Evolutionary conservation across 2,888 invertebrate species (phyloP), one percentile per base, ranked within the genome.

Genomic region (Leucophora obtusa): DNA sequence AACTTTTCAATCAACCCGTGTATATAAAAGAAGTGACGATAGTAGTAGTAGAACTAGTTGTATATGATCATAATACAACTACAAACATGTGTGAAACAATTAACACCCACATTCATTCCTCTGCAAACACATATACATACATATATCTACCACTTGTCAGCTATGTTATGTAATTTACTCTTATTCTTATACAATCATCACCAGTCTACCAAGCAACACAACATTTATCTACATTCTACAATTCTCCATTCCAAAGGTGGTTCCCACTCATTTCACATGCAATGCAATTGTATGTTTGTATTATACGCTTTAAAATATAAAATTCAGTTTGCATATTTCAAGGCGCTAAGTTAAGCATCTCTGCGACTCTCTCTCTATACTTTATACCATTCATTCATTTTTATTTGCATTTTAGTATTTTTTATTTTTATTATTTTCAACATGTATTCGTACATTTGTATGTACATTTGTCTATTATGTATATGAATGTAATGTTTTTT

Each of bases 301-400:
- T 28, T 28, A 28, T 47, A 59, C 51, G 56, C 70, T 74, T 43
- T 66, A 59, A 59, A 70, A 77, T 74, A 74, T 73, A 74, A 73
- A 77, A 81, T 74, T 73, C 69, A 65, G 77, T 70, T 74, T 77
- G 77, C 77, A 81, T 81, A 81, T 74, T 77, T 81, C 81, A 77
- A 81, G 81, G 81, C 81, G 77, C 73, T 81, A 70, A 70, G 77
- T 81, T 77, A 73, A 81, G 77, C 81, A 74, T 69, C 60, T 38
- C 38, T 38, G 71, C 50, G 50, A 68, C 56, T 66, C 58, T 17
- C 50, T 17, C 65, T 17, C 58, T 65, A 11, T 54, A 53, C 59
- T 28, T 54, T 65, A 59, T 50, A 33, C 33, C 47, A 62, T 68
- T 73, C 81, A 60, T 50, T 81, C 65, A 69, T 75, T 75, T 74